Percentiles rank a stretch among this genome's conserved stretches.
Conservation (phyloP, 2,888 invertebrate genomes). For the Carabus problematicus region DNA sequence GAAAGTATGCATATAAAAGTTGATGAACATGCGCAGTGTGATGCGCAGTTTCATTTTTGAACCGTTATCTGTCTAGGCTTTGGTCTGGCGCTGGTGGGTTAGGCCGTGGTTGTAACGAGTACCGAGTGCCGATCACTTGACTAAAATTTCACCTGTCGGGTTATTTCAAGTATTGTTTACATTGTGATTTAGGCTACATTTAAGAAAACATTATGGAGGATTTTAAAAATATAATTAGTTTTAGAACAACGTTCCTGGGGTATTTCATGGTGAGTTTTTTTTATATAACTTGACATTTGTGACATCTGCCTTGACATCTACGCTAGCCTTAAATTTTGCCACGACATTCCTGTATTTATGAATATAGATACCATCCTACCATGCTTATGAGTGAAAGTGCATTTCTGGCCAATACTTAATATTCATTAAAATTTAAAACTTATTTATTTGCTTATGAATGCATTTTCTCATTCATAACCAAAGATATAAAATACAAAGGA, state of each 20-base stretch:
- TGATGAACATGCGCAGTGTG: no score
- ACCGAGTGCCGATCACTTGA: slow-evolving; percentile 5
- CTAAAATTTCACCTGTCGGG: not conserved
- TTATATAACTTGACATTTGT: slow-evolving; percentile 40
- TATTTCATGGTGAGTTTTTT: slow-evolving; percentile 48
- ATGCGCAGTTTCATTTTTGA: no score
- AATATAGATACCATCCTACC: not conserved
- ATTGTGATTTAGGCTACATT: slow-evolving; percentile 8
- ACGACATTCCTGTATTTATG: slow-evolving; percentile 39
- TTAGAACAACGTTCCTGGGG: slow-evolving; percentile 45
- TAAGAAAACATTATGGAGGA: slow-evolving; percentile 16
- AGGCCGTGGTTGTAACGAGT: slow-evolving; percentile 10
- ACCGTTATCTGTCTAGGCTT: not conserved
- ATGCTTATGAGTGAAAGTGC: no score
- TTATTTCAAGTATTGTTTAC: slow-evolving; percentile 16
- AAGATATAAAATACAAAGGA: slow-evolving; percentile 11
- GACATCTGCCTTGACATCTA: slow-evolving; percentile 33
- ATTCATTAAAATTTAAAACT: slow-evolving; percentile 3
- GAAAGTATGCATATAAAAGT: no score
- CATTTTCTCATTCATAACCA: slow-evolving; percentile 17
- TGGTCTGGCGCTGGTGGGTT: slow-evolving; percentile 12
- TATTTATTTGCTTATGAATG: slow-evolving; percentile 1
- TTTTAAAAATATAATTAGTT: slow-evolving; percentile 39
- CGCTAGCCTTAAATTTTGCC: slow-evolving; percentile 22
- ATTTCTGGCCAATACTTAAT: no score